Conservation (phyloP, 2,113 vertebrate species). For the Chloropsis hardwickii region DNA sequence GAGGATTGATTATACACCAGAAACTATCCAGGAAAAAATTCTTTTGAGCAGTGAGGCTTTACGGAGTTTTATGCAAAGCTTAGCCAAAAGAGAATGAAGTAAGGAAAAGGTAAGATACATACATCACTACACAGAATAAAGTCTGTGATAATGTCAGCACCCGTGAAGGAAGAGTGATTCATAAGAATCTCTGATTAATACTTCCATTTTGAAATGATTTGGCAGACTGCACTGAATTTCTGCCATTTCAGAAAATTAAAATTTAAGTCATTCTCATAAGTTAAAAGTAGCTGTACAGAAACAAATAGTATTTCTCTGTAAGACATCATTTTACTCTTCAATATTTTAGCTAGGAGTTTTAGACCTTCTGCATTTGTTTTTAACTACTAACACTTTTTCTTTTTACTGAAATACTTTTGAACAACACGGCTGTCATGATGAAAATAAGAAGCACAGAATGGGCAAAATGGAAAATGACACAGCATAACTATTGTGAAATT, state of each 20-base stretch:
- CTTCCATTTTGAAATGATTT: background rate
- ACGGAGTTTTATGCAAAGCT: background rate
- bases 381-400: background rate
- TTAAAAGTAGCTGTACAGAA: constrained; percentile 2
- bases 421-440: background rate
- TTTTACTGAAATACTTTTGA: background rate
- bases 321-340: background rate
- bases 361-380: background rate
- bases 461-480: background rate
- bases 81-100: background rate
- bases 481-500: background rate
- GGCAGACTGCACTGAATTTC: background rate
- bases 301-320: background rate
- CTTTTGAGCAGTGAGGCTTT: background rate
- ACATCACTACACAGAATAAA: background rate
- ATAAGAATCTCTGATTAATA: background rate
- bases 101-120: background rate
- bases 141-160: background rate
- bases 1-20: background rate
- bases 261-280: background rate
- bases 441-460: background rate
- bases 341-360: background rate
- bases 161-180: background rate
- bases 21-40: background rate
- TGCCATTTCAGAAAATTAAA: constrained; percentile 1